Evolutionary conservation across 1,140 invertebrate species (phyloP).

Genomic region (Apis dorsata): DNA sequence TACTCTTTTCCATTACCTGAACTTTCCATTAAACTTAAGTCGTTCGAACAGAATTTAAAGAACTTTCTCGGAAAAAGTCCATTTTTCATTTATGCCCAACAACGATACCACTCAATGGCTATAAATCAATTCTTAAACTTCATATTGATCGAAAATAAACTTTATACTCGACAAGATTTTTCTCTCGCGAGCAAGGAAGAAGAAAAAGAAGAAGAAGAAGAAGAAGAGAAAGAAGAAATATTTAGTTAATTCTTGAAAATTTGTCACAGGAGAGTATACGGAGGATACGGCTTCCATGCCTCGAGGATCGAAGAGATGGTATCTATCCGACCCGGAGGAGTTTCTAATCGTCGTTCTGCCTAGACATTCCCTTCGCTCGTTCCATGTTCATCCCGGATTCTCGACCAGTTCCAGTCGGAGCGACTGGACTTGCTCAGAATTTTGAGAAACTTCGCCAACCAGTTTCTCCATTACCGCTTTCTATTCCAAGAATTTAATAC

Average conservation of each 20-base stretch:
- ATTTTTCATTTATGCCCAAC: conserved; percentile 14
- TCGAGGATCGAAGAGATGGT: conserved; percentile 7
- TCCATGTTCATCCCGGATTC: conserved; percentile 6
- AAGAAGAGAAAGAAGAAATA: not conserved
- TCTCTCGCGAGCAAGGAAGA: not conserved
- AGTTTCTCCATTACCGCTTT: too few species aligned
- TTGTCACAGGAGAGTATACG: conserved; percentile 30
- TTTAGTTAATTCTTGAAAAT: conserved; percentile 37
- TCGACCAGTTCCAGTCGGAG: not conserved
- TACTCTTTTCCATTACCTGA: not conserved
- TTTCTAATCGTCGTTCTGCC: conserved; percentile 20
- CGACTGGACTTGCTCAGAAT: not conserved
- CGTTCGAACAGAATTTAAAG: not conserved
- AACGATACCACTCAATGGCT: not conserved
- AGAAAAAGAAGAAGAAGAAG: not conserved
- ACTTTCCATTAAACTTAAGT: not conserved
- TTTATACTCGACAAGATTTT: not conserved
- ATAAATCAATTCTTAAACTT: conserved; percentile 18
- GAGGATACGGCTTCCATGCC: not conserved
- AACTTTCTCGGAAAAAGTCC: not conserved
- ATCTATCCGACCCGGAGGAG: not conserved
- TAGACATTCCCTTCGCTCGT: not conserved
- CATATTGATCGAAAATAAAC: not conserved
- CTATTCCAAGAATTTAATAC: not conserved
- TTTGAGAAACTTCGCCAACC: not conserved